Base-by-base conservation (phyloP, 2,888 invertebrate genomes). In the Lomographa bimaculata region DNA sequence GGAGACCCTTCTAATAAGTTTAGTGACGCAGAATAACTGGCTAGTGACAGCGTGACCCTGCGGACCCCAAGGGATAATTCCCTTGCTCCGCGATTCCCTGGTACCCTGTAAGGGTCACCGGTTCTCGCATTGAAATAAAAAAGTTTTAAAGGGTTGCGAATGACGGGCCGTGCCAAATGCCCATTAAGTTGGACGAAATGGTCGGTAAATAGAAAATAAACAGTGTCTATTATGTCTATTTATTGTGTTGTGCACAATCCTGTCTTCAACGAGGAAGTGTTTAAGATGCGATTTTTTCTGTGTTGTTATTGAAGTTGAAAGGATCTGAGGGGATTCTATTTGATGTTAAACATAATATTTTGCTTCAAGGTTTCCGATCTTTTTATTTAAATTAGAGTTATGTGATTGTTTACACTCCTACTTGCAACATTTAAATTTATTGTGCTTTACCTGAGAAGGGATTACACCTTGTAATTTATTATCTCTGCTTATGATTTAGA, bases 11-110 rank as follows among this genome's bases (percentile, higher is more conserved):
- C 49, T 61, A 61, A 57, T 57, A 54, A 52, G 60, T 46, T 51
- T 50, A 61, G 53, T 59, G 60, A 56, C 57, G 58, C 60, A 55
- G 50, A 50, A 54, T 60, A 60, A 58, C 55, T 54, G 58, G 57
- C 48, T 49, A 54, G 54, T 51, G 58, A 54, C 54, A 42, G 49
- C 37, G 33, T 28, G 39, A 46, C 46, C 50, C 48, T 50, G 44
- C 39, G 49, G 50, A 45, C 52, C 54, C 54, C 36, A 21, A 41
- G 49, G 52, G 51, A 37, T 29, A 25, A 35, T 40, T 34, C 55
- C 39, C 44, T 30, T 3, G 14, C 14, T 14, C 14, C 14, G n/a
- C n/a, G 10, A 25, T 23, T 11, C 20, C 20, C 14, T 8, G 16
- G 7, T 30, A 12, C 34, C 32, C 17, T 9, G 9, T 33, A 19